These are phyloP conservation scores for Sebastes hubbsi DNA, from an alignment of 2,797 vertebrate species.

Conservation along the genomic window DNA sequence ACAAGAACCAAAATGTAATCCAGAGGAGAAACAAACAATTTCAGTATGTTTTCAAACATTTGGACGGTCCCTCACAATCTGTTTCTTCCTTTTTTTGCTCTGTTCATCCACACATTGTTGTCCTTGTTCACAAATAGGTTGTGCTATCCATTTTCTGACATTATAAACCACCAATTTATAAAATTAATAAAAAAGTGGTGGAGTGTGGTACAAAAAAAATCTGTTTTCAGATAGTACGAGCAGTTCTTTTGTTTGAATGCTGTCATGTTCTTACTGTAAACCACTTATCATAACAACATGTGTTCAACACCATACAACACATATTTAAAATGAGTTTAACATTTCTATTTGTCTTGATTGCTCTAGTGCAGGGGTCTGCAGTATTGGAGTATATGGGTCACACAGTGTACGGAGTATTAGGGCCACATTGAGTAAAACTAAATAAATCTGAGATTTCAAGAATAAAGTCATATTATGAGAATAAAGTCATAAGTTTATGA, in stretches of 20 bases:
- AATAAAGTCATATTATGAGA: too few relatives aligned
- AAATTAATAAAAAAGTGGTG: too few relatives aligned
- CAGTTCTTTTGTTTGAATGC: not conserved
- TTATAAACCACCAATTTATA: not conserved
- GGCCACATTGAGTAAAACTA: too few relatives aligned
- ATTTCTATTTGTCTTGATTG: not conserved
- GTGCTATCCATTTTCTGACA: not conserved
- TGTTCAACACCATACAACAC: not conserved
- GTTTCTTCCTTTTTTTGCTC: slow-evolving; percentile 5
- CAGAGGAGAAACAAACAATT: slow-evolving; percentile 34
- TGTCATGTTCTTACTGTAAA: not conserved
- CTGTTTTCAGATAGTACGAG: not conserved
- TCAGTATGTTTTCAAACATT: slow-evolving; percentile 8
- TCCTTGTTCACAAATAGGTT: not conserved
- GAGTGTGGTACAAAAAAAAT: not conserved
- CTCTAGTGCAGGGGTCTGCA: fast-evolving
- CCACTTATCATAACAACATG: not conserved
- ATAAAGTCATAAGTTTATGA: too few relatives aligned
- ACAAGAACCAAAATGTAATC: slow-evolving; percentile 32
- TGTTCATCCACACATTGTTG: not conserved
- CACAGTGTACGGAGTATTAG: too few relatives aligned
- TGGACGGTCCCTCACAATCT: not conserved
- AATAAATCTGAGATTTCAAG: too few relatives aligned
- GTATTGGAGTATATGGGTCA: too few relatives aligned
- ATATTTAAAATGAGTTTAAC: not conserved